phyloP scores from a whole-genome alignment of 2,797 vertebrate species.

The Eleutherodactylus coqui region DNA sequence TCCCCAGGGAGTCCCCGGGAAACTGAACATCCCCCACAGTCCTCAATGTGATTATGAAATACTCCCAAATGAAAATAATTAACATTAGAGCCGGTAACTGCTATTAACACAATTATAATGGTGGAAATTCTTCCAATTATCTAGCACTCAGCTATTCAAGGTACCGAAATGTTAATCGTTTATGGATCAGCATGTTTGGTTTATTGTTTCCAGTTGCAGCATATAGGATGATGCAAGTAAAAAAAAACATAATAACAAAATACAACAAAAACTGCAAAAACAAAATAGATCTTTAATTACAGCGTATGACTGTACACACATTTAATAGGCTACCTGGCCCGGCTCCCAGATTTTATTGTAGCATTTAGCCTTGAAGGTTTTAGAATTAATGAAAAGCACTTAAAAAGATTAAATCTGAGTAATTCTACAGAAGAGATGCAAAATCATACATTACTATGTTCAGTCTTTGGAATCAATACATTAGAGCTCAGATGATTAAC shows the following conservation, averaged over 20 bases:
- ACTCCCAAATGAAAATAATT: background rate
- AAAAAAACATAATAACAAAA: background rate
- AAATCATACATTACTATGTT: conserved; percentile 17
- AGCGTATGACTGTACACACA: conserved; percentile 19
- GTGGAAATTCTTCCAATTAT: background rate
- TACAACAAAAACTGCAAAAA: conserved; percentile 20
- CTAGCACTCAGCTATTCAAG: no score
- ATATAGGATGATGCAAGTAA: background rate
- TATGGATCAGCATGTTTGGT: background rate
- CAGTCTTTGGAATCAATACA: conserved; percentile 29
- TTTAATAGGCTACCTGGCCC: conserved; percentile 47
- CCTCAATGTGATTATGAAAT: background rate
- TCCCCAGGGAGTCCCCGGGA: background rate
- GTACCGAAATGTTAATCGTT: background rate
- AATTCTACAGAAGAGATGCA: conserved; percentile 32
- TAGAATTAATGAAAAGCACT: conserved; percentile 57
- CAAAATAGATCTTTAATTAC: conserved; percentile 43
- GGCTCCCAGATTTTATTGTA: conserved; percentile 43
- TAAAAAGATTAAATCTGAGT: conserved; percentile 51
- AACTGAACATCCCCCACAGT: background rate
- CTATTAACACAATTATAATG: background rate
- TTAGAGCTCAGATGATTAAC: background rate
- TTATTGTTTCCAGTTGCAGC: background rate
- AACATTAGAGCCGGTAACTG: background rate
- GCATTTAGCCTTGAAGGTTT: conserved; percentile 51